Evolutionary conservation across 2,888 invertebrate genomes (phyloP), one percentile per base, ranked within the genome.

Genomic region (Nemotelus pantherinus): DNA sequence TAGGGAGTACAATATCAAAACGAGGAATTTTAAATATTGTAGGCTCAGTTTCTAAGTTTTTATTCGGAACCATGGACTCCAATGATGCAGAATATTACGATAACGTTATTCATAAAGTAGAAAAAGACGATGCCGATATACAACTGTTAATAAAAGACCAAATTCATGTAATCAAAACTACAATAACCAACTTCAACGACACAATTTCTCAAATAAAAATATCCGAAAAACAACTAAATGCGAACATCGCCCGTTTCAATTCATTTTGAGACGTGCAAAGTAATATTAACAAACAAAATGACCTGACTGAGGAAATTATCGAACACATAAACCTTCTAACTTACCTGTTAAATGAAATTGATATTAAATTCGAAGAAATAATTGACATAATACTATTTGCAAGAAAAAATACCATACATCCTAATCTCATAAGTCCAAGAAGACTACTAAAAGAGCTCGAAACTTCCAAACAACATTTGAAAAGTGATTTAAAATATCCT

Each of bases 381-480:
- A 77, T 79, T 6, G 74, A 79, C 50, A 67, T 80, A 5, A 78
- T 81, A 7, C 58, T 81, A 63, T 80, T 81, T 70, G 77, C 78
- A 6, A 80, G 68, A 47, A 67, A 70, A 48, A 81, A 81, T 63
- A 77, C 70, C 47, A n/a, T 81, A 50, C 81, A 81, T 74, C 81
- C 81, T 43, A 77, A 44, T 7, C 55, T 82, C 3, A 80, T 81
- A 43, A 75, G 77, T 53, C 81, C 80, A n/a, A 67, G 64, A 2
- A 75, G 79, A 57, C 64, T 78, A 25, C 45, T 77, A 43, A 57
- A 72, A 6, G 80, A 80, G 76, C 65, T 81, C 39, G 39, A 50
- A 71, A 25, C 53, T 53, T 50, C 57, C 7, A 9, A 57, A 57
- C 25, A 25, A 57, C 10, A 57, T 57, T 3, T 57, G 10, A 57